These are phyloP conservation scores for Drepana arcuata DNA, from an alignment of 1,140 invertebrate species.

Conservation along the genomic window DNA sequence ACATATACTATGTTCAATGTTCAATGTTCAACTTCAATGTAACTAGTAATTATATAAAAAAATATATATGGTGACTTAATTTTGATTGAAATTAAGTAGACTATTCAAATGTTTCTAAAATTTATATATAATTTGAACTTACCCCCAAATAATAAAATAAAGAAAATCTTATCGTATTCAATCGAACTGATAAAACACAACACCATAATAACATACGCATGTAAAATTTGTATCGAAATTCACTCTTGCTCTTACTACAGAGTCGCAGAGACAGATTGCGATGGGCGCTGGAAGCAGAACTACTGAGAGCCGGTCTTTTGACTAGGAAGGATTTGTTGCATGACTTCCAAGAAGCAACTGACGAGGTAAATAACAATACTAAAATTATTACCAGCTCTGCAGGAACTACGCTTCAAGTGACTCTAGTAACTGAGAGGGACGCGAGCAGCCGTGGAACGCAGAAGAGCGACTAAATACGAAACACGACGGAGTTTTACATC, in stretches of 20 bases:
- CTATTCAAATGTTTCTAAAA: too few relatives aligned
- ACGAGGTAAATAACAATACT: constrained; percentile 32
- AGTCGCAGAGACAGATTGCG: constrained; percentile 46
- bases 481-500: background rate
- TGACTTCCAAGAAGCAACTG: constrained; percentile 53
- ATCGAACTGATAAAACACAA: too few relatives aligned
- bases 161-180: background rate
- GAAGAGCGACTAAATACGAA: background rate
- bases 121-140: too few relatives aligned
- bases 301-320: constrained; percentile 51
- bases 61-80: too few relatives aligned
- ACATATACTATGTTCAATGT: too few relatives aligned
- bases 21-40: too few relatives aligned
- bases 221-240: too few relatives aligned
- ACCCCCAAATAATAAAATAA: too few relatives aligned
- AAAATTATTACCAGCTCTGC: background rate
- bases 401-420: background rate
- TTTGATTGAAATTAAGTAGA: too few relatives aligned
- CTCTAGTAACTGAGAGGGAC: background rate
- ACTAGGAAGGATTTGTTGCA: constrained; percentile 54
- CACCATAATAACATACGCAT: too few relatives aligned
- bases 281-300: constrained; percentile 39
- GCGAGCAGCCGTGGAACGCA: background rate
- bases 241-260: constrained; percentile 29
- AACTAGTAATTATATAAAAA: too few relatives aligned